Conservation (phyloP, 2,113 vertebrate genomes). For the Burhinus bistriatus region DNA sequence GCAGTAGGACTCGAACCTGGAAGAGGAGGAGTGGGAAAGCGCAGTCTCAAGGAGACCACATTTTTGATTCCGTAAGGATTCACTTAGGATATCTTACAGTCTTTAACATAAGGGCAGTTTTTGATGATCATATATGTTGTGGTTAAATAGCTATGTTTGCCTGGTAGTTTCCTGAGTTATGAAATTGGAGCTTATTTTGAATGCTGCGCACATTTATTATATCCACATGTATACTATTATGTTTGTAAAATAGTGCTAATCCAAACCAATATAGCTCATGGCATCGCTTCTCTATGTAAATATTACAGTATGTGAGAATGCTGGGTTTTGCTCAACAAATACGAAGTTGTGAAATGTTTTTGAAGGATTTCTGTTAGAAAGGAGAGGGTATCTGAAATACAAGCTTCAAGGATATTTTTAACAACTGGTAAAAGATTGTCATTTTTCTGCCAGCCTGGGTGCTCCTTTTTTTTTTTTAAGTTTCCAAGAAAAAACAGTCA, state of each 20-base stretch:
- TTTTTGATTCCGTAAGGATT: neutral
- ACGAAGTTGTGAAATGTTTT: neutral
- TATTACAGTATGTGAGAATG: neutral
- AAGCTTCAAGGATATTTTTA: slow-evolving; percentile 2
- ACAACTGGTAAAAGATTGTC: neutral
- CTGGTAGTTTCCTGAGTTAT: neutral
- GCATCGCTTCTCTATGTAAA: neutral
- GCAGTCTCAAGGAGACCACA: neutral
- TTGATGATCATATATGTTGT: neutral
- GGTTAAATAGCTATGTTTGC: neutral
- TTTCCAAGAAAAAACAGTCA: neutral
- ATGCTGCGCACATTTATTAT: neutral
- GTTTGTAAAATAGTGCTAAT: neutral
- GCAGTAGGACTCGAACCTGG: neutral
- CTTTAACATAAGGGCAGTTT: neutral
- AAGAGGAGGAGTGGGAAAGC: neutral
- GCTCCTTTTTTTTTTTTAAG: neutral
- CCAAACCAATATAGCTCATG: neutral
- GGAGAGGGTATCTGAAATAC: neutral
- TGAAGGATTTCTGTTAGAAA: neutral
- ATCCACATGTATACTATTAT: neutral
- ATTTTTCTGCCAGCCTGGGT: neutral
- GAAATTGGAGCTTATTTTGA: neutral
- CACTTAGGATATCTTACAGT: neutral
- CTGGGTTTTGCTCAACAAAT: neutral